A percentile compares a stretch with the other conserved stretches of the same genome.
These are phyloP conservation scores for Aldabrachelys gigantea DNA, from an alignment of 2,113 vertebrate species.

Conservation along the genomic window DNA sequence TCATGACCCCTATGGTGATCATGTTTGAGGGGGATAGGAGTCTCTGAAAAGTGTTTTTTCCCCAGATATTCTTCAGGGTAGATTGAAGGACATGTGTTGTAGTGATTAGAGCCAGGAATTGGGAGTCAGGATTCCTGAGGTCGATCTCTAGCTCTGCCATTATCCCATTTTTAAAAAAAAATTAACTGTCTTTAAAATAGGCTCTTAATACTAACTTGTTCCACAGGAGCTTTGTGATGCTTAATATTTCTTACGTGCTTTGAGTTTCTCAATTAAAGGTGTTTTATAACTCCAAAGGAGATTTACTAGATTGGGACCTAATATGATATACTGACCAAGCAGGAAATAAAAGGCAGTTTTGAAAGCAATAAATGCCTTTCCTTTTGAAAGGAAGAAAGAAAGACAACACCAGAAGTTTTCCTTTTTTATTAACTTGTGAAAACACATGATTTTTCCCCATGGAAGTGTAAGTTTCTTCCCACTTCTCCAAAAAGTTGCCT, in stretches of 20 bases:
- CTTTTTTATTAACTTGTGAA: background rate
- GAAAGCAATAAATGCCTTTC: constrained; percentile 36
- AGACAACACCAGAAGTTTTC: background rate
- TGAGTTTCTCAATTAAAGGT: constrained; percentile 30
- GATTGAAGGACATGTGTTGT: background rate
- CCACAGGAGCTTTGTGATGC: constrained; percentile 37
- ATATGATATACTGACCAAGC: constrained; percentile 59
- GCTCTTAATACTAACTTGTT: background rate
- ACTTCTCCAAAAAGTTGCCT: background rate
- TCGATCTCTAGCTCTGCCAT: background rate
- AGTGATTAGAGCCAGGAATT: background rate
- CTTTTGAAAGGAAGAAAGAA: background rate
- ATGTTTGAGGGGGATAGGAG: background rate
- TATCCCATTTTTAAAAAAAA: background rate
- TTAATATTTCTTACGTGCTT: constrained; percentile 26
- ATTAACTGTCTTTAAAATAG: constrained; percentile 11
- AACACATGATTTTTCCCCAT: background rate
- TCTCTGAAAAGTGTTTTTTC: background rate
- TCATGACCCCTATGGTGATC: background rate
- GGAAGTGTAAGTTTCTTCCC: background rate
- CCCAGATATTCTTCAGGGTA: background rate
- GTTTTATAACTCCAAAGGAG: constrained; percentile 59
- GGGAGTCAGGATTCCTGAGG: background rate
- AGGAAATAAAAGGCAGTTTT: constrained; percentile 58
- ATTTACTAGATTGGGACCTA: constrained; percentile 67